These are phyloP conservation scores for Oxycera nigricornis DNA, from an alignment of 2,888 invertebrate species.

Conservation along the genomic window DNA sequence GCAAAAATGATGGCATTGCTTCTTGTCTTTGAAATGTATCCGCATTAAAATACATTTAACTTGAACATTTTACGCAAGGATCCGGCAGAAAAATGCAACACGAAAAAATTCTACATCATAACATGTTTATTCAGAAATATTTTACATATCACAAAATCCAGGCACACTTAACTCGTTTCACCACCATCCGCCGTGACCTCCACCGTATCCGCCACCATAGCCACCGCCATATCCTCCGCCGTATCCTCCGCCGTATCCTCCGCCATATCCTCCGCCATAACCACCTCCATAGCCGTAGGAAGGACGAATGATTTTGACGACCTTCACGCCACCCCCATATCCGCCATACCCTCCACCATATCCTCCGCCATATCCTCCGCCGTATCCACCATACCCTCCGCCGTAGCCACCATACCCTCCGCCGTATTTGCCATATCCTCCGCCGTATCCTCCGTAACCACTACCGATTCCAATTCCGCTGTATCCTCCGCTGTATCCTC, in stretches of 20 bases:
- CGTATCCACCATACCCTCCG: conserved; percentile 48
- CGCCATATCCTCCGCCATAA: conserved; percentile 25
- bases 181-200: too few relatives aligned
- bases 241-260: conserved; percentile 24
- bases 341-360: conserved; percentile 25
- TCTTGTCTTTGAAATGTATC: too few relatives aligned
- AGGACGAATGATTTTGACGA: background rate
- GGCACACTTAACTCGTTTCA: too few relatives aligned
- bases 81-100: too few relatives aligned
- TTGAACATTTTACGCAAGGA: too few relatives aligned
- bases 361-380: conserved; percentile 48
- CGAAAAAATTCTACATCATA: too few relatives aligned
- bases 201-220: conserved; percentile 23
- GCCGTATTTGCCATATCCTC: conserved; percentile 51
- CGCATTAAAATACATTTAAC: too few relatives aligned
- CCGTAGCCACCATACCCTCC: conserved; percentile 34
- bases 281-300: conserved; percentile 8
- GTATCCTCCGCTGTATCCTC: background rate
- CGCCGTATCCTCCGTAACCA: conserved; percentile 55
- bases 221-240: conserved; percentile 37
- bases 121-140: too few relatives aligned
- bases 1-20: too few relatives aligned
- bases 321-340: background rate
- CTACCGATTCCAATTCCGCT: background rate
- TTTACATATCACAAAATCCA: too few relatives aligned